phyloP scores from a whole-genome alignment of 2,113 vertebrate genomes.

The Hydrochoerus hydrochaeris region DNA sequence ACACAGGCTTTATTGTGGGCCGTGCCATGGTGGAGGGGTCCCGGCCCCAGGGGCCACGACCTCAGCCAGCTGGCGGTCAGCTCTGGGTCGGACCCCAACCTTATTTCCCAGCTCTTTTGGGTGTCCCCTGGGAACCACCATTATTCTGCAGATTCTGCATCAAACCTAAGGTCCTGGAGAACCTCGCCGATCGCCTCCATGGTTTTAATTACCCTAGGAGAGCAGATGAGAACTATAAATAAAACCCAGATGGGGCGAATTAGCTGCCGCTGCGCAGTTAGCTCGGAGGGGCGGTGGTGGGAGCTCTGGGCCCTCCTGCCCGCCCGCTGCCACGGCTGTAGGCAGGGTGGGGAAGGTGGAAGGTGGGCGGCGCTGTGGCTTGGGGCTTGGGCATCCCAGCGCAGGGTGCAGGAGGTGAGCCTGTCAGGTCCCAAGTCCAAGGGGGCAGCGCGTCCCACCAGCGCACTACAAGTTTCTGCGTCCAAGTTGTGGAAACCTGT shows the following conservation, averaged over 20 bases:
- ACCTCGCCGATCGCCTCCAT: conserved; percentile 95
- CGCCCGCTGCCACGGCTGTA: not conserved
- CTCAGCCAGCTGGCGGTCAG: conserved; percentile 52
- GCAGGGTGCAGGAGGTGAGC: not conserved
- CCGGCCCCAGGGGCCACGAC: not conserved
- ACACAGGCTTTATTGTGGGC: not conserved
- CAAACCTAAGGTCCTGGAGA: conserved; percentile 98
- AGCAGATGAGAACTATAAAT: conserved; percentile 91
- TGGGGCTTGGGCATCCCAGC: not conserved
- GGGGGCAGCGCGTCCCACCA: not conserved
- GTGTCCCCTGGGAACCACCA: conserved; percentile 79
- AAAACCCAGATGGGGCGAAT: conserved; percentile 89
- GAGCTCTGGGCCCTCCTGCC: conserved; percentile 28
- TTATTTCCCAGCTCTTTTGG: conserved; percentile 54
- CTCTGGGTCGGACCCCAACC: not conserved
- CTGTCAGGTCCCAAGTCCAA: not conserved
- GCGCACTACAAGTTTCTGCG: not conserved
- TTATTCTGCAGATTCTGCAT: conserved; percentile 95
- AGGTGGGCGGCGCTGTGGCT: not conserved
- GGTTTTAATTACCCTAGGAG: conserved; percentile 96
- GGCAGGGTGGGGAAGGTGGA: not conserved
- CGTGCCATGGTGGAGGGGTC: not conserved
- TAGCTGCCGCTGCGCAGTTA: conserved; percentile 79
- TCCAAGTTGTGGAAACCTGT: not conserved
- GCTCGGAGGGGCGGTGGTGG: conserved; percentile 80